Conservation (phyloP, 2,888 invertebrate species). For the Pseudoips prasinana region DNA sequence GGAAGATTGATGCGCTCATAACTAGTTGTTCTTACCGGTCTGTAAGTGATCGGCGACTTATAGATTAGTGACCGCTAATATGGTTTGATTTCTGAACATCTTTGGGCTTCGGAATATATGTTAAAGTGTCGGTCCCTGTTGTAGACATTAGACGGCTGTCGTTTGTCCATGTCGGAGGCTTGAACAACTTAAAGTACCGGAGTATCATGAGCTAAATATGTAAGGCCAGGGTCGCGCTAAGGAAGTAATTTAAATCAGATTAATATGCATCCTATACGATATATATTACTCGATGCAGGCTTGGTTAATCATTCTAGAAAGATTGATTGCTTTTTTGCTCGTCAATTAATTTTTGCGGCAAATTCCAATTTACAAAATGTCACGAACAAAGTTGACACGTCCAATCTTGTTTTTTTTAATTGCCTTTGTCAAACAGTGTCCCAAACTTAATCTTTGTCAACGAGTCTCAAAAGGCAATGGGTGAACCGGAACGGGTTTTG, state of each 20-base stretch:
- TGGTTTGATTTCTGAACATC: conserved; percentile 3
- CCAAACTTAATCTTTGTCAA: conserved; percentile 64
- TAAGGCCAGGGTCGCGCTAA: too few species aligned
- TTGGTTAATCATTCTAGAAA: conserved; percentile 38
- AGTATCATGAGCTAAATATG: too few species aligned
- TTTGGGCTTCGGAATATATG: too few species aligned
- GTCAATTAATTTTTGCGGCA: conserved; percentile 39
- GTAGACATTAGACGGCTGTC: too few species aligned
- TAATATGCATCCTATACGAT: conserved; percentile 27
- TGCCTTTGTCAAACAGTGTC: conserved; percentile 50
- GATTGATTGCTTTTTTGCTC: conserved; percentile 45
- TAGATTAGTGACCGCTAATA: conserved; percentile 20
- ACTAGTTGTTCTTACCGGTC: too few species aligned
- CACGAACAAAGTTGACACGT: conserved; percentile 51
- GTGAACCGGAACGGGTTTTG: conserved; percentile 69
- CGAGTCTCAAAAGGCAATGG: conserved; percentile 49
- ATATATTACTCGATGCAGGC: too few species aligned
- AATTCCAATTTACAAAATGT: conserved; percentile 61
- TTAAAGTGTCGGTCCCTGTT: too few species aligned
- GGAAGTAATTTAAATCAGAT: conserved; percentile 34
- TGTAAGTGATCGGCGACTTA: conserved; percentile 29
- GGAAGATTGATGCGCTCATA: too few species aligned
- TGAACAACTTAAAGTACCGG: too few species aligned
- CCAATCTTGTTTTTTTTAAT: conserved; percentile 41
- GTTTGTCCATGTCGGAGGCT: too few species aligned